Percentiles rank a stretch among this genome's conserved stretches.
Conservation (phyloP, 2,113 vertebrate genomes). For the Oenanthe oenanthe region DNA sequence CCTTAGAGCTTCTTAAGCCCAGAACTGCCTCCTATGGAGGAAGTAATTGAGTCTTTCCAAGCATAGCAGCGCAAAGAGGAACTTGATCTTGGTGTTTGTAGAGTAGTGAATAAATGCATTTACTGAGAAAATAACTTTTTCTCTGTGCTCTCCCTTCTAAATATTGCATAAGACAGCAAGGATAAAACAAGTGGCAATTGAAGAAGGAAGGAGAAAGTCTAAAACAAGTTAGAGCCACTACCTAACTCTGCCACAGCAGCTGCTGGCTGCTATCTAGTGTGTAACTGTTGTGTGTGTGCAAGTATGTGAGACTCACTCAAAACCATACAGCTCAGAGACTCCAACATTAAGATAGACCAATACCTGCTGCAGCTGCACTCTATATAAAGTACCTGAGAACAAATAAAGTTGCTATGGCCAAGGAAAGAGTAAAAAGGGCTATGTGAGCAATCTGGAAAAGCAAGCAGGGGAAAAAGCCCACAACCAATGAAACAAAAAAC, state of each 20-base stretch:
- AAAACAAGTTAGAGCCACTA: background rate
- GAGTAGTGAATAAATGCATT: background rate
- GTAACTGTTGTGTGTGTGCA: background rate
- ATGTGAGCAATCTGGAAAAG: background rate
- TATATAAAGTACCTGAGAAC: background rate
- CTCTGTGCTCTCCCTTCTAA: background rate
- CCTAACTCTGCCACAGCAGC: background rate
- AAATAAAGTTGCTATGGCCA: background rate
- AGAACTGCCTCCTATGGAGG: background rate
- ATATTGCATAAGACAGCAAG: background rate
- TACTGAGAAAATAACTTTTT: background rate
- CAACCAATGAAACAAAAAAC: background rate
- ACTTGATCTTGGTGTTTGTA: fast-evolving
- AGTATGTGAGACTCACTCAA: background rate
- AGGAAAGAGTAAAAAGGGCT: background rate
- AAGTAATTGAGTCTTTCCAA: background rate
- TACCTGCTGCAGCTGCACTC: background rate
- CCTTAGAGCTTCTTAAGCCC: background rate
- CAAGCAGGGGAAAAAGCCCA: fast-evolving
- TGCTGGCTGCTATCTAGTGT: background rate
- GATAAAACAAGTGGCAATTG: background rate
- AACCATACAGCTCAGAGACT: background rate
- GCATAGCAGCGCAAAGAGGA: background rate
- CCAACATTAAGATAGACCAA: background rate
- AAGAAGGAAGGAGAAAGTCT: background rate